A percentile compares a stretch with the other conserved stretches of the same genome.
Evolutionary conservation across 2,113 vertebrate species (phyloP).

Genomic region (Ovis canadensis): DNA sequence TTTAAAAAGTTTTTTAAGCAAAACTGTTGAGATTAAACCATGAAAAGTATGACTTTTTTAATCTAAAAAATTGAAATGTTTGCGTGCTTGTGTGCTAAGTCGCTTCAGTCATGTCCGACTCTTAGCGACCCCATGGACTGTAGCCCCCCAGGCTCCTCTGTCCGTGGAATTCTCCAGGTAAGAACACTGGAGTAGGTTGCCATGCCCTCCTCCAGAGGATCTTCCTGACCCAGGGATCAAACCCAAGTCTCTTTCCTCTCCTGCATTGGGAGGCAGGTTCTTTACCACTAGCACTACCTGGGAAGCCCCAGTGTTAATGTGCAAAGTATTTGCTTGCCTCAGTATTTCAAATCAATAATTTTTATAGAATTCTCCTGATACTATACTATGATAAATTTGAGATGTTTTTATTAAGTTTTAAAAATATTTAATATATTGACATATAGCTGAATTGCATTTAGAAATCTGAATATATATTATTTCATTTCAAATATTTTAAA

Average conservation of each 20-base stretch:
- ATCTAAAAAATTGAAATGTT: conserved; percentile 15
- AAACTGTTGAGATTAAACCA: not conserved
- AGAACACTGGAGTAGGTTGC: not conserved
- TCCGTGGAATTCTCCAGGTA: not conserved
- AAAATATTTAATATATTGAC: conserved; percentile 23
- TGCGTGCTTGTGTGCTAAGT: not conserved
- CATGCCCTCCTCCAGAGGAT: not conserved
- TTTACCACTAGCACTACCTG: not conserved
- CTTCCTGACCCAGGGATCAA: not conserved
- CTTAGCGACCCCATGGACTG: not conserved
- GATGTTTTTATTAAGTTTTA: conserved; percentile 19
- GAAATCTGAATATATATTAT: conserved; percentile 57
- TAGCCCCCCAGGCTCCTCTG: not conserved
- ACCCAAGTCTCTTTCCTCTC: not conserved
- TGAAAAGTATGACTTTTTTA: conserved; percentile 7
- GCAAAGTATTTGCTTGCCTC: conserved; percentile 15
- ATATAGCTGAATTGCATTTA: conserved; percentile 14
- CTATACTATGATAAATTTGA: conserved; percentile 33
- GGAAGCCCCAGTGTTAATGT: not conserved
- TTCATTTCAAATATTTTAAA: conserved; percentile 60
- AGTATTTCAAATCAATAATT: conserved; percentile 8
- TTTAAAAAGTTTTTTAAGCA: not conserved
- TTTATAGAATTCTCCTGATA: conserved; percentile 3
- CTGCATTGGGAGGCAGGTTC: not conserved
- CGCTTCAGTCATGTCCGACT: not conserved